Conservation (phyloP, 1,140 invertebrate species). For the Heliconius melpomene region DNA sequence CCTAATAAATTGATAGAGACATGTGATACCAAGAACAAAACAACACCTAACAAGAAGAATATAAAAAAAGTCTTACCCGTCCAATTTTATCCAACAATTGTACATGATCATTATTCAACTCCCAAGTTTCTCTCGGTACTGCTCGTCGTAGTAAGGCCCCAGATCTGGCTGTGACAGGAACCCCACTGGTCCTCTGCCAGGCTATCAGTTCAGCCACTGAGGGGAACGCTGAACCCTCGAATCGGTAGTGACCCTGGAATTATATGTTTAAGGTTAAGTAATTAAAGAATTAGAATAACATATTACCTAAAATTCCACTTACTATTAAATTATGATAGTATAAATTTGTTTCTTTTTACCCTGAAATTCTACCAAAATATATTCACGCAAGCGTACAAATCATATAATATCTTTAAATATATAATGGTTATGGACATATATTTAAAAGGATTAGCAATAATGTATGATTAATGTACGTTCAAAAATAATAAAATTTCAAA, state of each 20-base stretch:
- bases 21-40: too few species aligned
- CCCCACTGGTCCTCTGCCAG: constrained; percentile 91
- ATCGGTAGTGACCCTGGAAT: constrained; percentile 91
- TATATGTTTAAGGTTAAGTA: background rate
- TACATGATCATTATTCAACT: constrained; percentile 98
- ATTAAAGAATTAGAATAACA: background rate
- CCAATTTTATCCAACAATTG: constrained; percentile 96
- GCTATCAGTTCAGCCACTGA: constrained; percentile 95
- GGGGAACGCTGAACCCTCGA: constrained; percentile 96
- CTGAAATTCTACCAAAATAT: too few species aligned
- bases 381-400: too few species aligned
- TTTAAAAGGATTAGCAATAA: too few species aligned
- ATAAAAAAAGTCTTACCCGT: constrained; percentile 84
- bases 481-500: background rate
- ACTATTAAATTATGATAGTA: too few species aligned
- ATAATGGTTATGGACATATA: too few species aligned
- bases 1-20: too few species aligned
- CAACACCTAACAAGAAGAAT: background rate
- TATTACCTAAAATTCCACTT: too few species aligned
- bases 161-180: constrained; percentile 94
- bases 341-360: too few species aligned
- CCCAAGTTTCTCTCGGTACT: constrained; percentile 96
- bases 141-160: constrained; percentile 94
- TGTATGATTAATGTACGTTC: too few species aligned
- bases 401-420: too few species aligned